Conservation (phyloP, 2,113 vertebrate genomes). For the Cyanocitta stelleri region DNA sequence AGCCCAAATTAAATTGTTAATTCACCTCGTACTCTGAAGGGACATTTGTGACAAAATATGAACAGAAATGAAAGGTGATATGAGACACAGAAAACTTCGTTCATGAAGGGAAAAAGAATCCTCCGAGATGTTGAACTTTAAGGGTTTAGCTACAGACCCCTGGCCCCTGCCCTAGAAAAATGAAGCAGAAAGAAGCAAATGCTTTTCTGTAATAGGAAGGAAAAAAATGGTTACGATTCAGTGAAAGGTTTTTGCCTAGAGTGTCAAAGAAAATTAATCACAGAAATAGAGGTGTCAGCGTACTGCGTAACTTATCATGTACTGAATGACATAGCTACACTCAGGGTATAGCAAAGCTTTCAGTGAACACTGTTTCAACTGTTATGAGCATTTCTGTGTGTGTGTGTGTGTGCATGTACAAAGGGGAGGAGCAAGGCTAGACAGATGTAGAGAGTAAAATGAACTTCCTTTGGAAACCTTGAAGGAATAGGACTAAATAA, state of each 20-base stretch:
- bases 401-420: background rate
- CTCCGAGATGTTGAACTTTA: background rate
- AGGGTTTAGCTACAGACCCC: background rate
- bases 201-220: background rate
- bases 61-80: background rate
- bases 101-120: background rate
- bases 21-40: background rate
- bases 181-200: background rate
- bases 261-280: background rate
- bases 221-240: background rate
- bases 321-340: background rate
- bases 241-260: background rate
- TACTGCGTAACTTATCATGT: background rate
- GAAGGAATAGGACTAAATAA: background rate
- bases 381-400: background rate
- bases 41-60: background rate
- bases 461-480: background rate
- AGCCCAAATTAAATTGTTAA: background rate
- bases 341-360: background rate
- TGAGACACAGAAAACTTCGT: background rate
- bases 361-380: background rate
- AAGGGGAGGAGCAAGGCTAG: background rate
- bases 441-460: background rate
- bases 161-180: background rate
- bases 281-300: background rate